Percentiles rank a stretch among this genome's conserved stretches.
These are phyloP conservation scores for Proisotoma minuta DNA, from an alignment of 2,888 invertebrate species.

Conservation along the genomic window DNA sequence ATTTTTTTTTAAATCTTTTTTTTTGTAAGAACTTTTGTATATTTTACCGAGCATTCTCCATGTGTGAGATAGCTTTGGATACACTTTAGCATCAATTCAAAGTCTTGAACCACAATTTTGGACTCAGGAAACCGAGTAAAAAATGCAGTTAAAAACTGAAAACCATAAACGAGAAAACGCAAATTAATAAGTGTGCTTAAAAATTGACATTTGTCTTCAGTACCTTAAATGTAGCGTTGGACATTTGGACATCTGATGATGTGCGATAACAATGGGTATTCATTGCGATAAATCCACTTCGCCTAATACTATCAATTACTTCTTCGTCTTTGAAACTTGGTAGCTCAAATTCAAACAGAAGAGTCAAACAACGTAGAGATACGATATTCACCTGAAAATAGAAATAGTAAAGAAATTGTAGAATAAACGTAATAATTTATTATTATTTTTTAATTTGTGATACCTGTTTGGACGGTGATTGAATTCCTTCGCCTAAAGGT, in stretches of 20 bases:
- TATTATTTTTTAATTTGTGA: not conserved
- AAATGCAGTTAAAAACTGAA: conserved; percentile 36
- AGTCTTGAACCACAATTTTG: conserved; percentile 33
- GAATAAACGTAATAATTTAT: not conserved
- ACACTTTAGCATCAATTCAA: conserved; percentile 36
- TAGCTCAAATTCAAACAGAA: conserved; percentile 32
- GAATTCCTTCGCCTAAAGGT: conserved; percentile 26
- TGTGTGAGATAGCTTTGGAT: conserved; percentile 37
- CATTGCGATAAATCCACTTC: conserved; percentile 34
- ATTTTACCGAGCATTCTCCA: conserved; percentile 35
- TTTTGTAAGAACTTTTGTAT: too few relatives aligned
- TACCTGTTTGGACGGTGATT: conserved; percentile 34
- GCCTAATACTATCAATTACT: conserved; percentile 26
- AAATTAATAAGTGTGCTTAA: not conserved
- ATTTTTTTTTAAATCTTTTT: too few relatives aligned
- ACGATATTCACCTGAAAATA: conserved; percentile 33
- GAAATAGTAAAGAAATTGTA: not conserved
- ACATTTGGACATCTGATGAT: conserved; percentile 31
- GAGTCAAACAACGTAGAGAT: conserved; percentile 25
- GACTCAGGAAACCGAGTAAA: conserved; percentile 33
- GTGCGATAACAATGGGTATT: conserved; percentile 33
- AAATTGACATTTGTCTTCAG: not conserved
- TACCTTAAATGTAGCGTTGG: conserved; percentile 39
- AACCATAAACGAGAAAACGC: not conserved
- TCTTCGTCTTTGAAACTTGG: conserved; percentile 27